Percentiles rank a stretch among this genome's conserved stretches.
These are phyloP conservation scores for Epinotia demarniana DNA, from an alignment of 2,888 invertebrate genomes.

Conservation along the genomic window DNA sequence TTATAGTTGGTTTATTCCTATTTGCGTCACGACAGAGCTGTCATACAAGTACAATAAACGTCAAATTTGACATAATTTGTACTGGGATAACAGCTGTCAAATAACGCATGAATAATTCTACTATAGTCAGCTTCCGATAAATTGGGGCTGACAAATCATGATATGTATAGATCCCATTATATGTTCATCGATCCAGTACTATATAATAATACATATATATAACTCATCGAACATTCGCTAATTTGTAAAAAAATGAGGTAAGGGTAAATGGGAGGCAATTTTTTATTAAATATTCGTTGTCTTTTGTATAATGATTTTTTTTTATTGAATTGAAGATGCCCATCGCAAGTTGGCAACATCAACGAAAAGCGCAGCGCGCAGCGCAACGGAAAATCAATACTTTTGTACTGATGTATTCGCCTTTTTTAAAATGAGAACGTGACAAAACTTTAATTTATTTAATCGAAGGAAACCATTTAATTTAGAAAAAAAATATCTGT, in stretches of 20 bases:
- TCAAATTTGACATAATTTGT: too few relatives aligned
- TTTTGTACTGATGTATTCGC: slow-evolving; percentile 76
- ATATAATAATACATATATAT: too few relatives aligned
- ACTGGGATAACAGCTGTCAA: too few relatives aligned
- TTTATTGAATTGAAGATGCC: neutral
- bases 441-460: slow-evolving; percentile 81
- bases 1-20: too few relatives aligned
- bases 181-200: too few relatives aligned
- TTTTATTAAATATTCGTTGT: neutral
- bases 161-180: too few relatives aligned
- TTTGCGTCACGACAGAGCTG: too few relatives aligned
- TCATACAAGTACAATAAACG: too few relatives aligned
- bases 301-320: neutral
- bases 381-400: slow-evolving; percentile 81
- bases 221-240: neutral
- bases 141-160: too few relatives aligned
- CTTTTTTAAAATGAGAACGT: slow-evolving; percentile 84
- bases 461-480: slow-evolving; percentile 79
- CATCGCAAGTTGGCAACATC: slow-evolving; percentile 42
- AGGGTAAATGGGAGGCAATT: neutral
- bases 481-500: slow-evolving; percentile 74
- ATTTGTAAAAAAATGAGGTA: too few relatives aligned
- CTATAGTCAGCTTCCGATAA: too few relatives aligned
- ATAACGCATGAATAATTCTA: too few relatives aligned
- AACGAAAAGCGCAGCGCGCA: slow-evolving; percentile 59